Evolutionary conservation across 2,888 invertebrate species (phyloP), one percentile per base, ranked within the genome.

Genomic region (Aleiodes testaceus): DNA sequence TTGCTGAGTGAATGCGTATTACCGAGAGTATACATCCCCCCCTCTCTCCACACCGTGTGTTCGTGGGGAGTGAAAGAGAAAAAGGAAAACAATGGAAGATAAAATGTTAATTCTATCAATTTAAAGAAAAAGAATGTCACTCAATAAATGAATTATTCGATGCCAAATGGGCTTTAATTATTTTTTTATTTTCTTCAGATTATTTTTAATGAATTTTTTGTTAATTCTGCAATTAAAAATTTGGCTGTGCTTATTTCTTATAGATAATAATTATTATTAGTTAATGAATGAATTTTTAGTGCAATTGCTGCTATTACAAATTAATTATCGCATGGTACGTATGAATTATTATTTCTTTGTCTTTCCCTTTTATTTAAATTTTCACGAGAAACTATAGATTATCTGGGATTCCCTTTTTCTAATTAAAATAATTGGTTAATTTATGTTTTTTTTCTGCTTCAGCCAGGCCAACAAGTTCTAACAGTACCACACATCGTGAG

Each of bases 321-420:
- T 45, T n/a, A 20, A 80, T 84, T 80, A 52, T 81, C 79, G 85
- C 85, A 85, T 85, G 85, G 85, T 85, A 85, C 81, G 85, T 85
- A 85, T 81, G 71, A 79, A 71, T 79, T 79, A 75, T 80, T 70
- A 72, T 82, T 80, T 80, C 36, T 69, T 79, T 78, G 63, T 47
- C 42, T 49, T 65, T 42, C 4, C 50, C 1, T 55, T 11, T 26
- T 22, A 36, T 53, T 14, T 14, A n/a, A 49, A 49, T 49, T 49
- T 14, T 6, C 11, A n/a, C 14, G 26, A 26, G 5, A 26, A 49
- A 49, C 7, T n/a, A 5, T 6, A 12, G 3, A 49, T n/a, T n/a
- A 49, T 49, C 14, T 49, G 0, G 7, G 2, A 16, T 49, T n/a
- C 14, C 14, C n/a, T 47, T 47, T 49, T 14, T 16, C 1, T 20